Base-by-base conservation (phyloP, 2,888 invertebrate genomes). In the Oscheius onirici region DNA sequence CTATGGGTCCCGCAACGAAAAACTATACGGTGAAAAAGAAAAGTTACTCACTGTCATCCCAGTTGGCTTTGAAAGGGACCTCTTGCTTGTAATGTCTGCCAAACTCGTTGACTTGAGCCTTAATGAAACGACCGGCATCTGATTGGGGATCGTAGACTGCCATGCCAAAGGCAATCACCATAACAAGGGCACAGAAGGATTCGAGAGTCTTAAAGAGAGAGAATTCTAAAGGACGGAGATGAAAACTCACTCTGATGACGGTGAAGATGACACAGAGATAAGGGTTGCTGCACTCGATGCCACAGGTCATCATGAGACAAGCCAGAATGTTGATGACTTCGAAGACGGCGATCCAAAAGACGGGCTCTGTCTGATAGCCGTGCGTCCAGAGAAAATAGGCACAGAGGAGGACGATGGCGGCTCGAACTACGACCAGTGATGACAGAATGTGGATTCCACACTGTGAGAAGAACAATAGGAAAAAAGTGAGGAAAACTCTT, bases 191-290 rank as follows among this genome's bases (percentile, higher is more conserved):
- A 26, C 68, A 52, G 54, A 78, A 76, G 2, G 71, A 61, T 63
- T 78, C 78, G 20, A 78, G 67, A 1, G 75, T 75, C 78, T 78
- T 57, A 20, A 78, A 72, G 40, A 17, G 1, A 26, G n/a, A 15
- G 22, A 57, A 24, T 57, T 58, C 11, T 10, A 55, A 55, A 55
- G 24, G 26, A 55, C 8, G 34, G 34, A 34, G 34, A 34, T 34
- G 8, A 8, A 5, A n/a, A 70, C 68, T 61, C n/a, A 78, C 78
- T 43, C 78, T 57, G 3, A 76, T 60, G 28, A 76, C 76, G 11
- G 73, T 73, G 52, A 78, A 78, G 11, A 74, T 70, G 17, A 78
- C 74, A 54, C 78, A 78, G 10, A 76, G 24, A 40, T 76, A 78
- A 13, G 78, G 78, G 28, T 78, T 76, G 8, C 70, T 63, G 8